Evolutionary conservation across 2,888 invertebrate species (phyloP).

Genomic region (Ichneumoninae sp.): DNA sequence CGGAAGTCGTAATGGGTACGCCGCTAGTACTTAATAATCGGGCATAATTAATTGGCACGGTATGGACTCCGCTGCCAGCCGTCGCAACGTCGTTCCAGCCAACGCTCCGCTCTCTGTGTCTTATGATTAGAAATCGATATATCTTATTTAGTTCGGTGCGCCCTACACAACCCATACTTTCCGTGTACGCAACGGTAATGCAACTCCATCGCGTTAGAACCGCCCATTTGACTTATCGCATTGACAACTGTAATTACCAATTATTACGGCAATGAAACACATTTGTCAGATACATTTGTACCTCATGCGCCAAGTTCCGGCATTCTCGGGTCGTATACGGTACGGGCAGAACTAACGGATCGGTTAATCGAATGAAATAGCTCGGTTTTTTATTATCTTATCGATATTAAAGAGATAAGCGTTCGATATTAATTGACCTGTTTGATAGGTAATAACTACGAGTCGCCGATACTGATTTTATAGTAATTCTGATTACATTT

Average conservation of each 20-base stretch:
- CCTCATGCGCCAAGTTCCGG: background rate
- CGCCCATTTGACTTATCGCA: slow-evolving; percentile 9
- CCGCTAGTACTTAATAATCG: slow-evolving; percentile 62
- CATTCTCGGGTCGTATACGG: background rate
- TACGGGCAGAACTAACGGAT: background rate
- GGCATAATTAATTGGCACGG: slow-evolving; percentile 59
- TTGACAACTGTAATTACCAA: slow-evolving; percentile 53
- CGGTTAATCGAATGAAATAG: background rate
- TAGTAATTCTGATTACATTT: too few species aligned
- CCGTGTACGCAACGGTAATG: slow-evolving; percentile 26
- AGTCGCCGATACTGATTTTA: background rate
- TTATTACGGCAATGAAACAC: slow-evolving; percentile 43
- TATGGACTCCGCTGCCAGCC: slow-evolving; percentile 4
- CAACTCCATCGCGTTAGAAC: slow-evolving; percentile 17
- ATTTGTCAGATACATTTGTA: slow-evolving; percentile 19
- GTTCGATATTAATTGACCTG: background rate
- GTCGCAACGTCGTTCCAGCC: slow-evolving; percentile 18
- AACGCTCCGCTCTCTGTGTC: slow-evolving; percentile 28
- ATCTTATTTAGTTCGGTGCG: slow-evolving; percentile 42
- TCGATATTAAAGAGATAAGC: background rate
- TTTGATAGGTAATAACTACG: background rate
- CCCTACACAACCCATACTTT: background rate
- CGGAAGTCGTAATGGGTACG: slow-evolving; percentile 57
- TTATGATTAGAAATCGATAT: slow-evolving; percentile 58
- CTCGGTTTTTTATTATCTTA: background rate